Conservation (phyloP, 2,113 vertebrate species). For the Sardina pilchardus region DNA sequence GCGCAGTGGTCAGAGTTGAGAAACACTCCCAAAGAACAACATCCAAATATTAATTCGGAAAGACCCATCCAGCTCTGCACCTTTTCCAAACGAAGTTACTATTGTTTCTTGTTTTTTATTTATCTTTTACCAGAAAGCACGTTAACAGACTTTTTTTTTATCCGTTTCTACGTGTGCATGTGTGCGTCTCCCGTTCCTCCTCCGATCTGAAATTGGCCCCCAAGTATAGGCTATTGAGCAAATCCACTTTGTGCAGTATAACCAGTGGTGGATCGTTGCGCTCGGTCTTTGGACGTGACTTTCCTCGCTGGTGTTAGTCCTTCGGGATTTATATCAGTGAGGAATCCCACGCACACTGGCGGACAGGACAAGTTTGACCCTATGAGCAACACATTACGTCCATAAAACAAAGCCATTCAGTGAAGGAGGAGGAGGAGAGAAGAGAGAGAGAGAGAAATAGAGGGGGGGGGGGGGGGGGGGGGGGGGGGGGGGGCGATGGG, state of each 20-base stretch:
- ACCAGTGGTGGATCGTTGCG: background rate
- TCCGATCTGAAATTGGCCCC: conserved; percentile 38
- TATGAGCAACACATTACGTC: conserved; percentile 77
- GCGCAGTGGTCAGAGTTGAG: conserved; percentile 14
- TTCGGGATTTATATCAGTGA: conserved; percentile 64
- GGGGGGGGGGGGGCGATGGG: background rate
- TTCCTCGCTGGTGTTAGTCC: conserved; percentile 28
- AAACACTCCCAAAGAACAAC: background rate
- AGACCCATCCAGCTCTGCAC: background rate
- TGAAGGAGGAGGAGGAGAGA: background rate
- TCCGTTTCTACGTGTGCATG: conserved; percentile 63
- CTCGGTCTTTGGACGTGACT: background rate
- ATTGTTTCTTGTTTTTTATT: conserved; percentile 60
- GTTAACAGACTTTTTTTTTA: conserved; percentile 30
- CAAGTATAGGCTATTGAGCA: conserved; percentile 15
- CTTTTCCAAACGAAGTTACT: background rate
- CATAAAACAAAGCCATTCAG: conserved; percentile 62
- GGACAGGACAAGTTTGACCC: background rate
- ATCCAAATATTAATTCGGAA: conserved; percentile 8
- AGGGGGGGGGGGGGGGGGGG: background rate
- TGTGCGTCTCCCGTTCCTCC: conserved; percentile 62
- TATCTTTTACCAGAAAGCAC: background rate
- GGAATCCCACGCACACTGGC: conserved; percentile 67
- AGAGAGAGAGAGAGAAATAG: background rate
- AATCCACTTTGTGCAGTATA: conserved; percentile 30